A percentile compares a stretch with the other conserved stretches of the same genome.
Conservation (phyloP, 2,888 invertebrate species). For the Sesia apiformis region DNA sequence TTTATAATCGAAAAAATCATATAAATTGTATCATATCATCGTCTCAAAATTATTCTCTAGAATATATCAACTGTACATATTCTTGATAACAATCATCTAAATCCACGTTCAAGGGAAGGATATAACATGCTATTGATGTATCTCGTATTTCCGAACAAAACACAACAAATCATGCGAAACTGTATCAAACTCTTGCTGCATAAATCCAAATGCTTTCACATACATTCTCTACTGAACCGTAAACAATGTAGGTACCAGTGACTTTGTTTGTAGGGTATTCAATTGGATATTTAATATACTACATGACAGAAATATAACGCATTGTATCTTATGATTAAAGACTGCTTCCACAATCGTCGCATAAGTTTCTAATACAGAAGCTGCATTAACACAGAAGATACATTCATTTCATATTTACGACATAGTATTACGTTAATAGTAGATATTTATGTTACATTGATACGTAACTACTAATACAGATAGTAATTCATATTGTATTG, state of each 20-base stretch:
- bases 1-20: no score
- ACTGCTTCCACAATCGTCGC: slow-evolving; percentile 7
- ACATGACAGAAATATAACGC: slow-evolving; percentile 6
- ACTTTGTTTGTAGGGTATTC: slow-evolving; percentile 9
- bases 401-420: no score
- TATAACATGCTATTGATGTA: not conserved
- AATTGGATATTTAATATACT: slow-evolving; percentile 6
- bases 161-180: slow-evolving; percentile 17
- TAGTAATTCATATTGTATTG: no score
- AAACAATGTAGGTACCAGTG: slow-evolving; percentile 14
- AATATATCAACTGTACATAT: no score
- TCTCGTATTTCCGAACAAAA: not conserved
- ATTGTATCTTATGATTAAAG: slow-evolving; percentile 15
- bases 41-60: no score
- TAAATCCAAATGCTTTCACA: slow-evolving; percentile 9
- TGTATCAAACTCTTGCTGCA: slow-evolving; percentile 11
- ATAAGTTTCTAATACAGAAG: slow-evolving; percentile 3
- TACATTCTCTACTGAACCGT: slow-evolving; percentile 16
- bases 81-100: no score
- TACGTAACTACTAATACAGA: no score
- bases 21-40: no score
- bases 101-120: not conserved
- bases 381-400: not conserved
- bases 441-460: no score
- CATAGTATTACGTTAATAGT: no score